Percentiles rank a stretch among this genome's conserved stretches.
phyloP scores from a whole-genome alignment of 1,140 invertebrate species.

The Hirudo medicinalis region DNA sequence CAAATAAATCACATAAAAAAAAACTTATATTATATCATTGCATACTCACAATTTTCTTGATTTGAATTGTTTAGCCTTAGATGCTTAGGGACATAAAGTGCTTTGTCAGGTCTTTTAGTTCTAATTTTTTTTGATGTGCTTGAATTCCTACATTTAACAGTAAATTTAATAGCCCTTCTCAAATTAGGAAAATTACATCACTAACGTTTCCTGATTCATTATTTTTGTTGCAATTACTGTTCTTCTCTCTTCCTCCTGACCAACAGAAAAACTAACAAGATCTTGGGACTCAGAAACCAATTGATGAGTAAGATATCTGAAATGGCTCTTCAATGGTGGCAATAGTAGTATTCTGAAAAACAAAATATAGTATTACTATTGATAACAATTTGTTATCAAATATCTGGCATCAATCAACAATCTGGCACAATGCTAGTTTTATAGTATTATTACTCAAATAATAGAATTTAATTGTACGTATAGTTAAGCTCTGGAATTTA shows the following conservation, averaged over 20 bases:
- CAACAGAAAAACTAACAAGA: slow-evolving; percentile 7
- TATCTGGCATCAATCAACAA: too few species aligned
- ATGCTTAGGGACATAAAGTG: slow-evolving; percentile 1
- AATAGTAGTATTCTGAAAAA: slow-evolving; percentile 2
- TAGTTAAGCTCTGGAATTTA: too few species aligned
- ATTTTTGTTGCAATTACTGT: neutral
- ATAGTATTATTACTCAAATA: too few species aligned
- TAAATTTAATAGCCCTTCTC: neutral
- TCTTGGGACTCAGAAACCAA: neutral
- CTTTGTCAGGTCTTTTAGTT: neutral
- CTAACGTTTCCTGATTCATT: too few species aligned
- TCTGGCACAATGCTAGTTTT: too few species aligned
- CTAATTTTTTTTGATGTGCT: neutral
- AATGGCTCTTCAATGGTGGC: neutral
- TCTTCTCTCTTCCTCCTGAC: slow-evolving; percentile 6
- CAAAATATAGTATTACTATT: neutral
- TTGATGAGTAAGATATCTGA: slow-evolving; percentile 5
- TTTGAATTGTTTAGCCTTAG: neutral
- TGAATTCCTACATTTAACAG: too few species aligned
- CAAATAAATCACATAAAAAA: too few species aligned
- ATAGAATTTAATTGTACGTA: too few species aligned
- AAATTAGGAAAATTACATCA: neutral
- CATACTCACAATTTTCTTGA: neutral
- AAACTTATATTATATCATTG: neutral
- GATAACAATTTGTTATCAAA: too few species aligned